Conservation (phyloP, 2,888 invertebrate species). For the Lasiommata megera region DNA sequence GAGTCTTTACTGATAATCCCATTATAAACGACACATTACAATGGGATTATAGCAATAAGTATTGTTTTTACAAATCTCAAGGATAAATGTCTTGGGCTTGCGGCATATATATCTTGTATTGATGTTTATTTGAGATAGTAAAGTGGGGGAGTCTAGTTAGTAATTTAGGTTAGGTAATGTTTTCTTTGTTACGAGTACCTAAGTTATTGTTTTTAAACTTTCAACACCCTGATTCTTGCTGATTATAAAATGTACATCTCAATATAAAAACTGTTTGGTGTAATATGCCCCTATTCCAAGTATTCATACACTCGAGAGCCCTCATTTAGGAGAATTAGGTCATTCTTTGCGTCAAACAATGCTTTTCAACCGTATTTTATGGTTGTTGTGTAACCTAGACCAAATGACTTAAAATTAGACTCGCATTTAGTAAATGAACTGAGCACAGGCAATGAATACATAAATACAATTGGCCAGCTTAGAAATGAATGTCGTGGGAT, state of each 20-base stretch:
- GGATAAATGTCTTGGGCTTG: too few relatives aligned
- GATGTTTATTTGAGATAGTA: too few relatives aligned
- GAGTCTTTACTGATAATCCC: too few relatives aligned
- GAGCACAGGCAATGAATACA: conserved; percentile 28
- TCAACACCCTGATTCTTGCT: neutral
- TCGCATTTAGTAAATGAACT: conserved; percentile 37
- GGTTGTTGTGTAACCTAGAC: conserved; percentile 35
- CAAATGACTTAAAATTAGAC: conserved; percentile 36
- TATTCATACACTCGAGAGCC: conserved; percentile 29
- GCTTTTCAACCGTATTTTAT: conserved; percentile 31
- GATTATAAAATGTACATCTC: neutral
- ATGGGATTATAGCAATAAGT: too few relatives aligned
- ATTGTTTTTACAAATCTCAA: too few relatives aligned
- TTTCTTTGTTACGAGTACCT: too few relatives aligned
- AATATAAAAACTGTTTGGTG: neutral
- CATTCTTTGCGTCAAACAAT: conserved; percentile 34
- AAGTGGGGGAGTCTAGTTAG: too few relatives aligned
- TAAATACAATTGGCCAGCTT: conserved; percentile 37
- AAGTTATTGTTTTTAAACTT: too few relatives aligned
- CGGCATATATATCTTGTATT: too few relatives aligned
- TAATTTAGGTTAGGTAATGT: too few relatives aligned
- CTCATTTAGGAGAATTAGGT: conserved; percentile 37
- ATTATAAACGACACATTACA: too few relatives aligned
- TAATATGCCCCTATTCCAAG: conserved; percentile 24
- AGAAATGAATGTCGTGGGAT: conserved; percentile 37